Evolutionary conservation across 53 echinoderm and acorn worm species (phyloP).

Genomic region (Mesocentrotus franciscanus): DNA sequence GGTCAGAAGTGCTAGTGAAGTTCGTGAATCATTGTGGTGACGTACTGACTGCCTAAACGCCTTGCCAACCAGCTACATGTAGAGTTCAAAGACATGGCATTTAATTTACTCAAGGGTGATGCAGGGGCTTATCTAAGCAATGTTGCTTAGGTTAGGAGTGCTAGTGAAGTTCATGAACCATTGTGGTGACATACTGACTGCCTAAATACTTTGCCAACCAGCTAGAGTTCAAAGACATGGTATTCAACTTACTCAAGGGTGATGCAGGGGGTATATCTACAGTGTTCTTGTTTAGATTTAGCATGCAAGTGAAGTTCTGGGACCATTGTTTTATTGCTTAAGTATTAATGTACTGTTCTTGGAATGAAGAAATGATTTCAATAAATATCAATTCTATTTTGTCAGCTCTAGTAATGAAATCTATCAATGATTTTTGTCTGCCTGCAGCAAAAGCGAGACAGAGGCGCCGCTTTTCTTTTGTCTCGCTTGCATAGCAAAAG

Average conservation of each 20-base stretch:
- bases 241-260: conserved; percentile 80
- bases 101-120: conserved; percentile 83
- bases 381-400: too few relatives aligned
- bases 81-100: conserved; percentile 83
- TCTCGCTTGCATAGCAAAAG: too few relatives aligned
- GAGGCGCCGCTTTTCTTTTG: too few relatives aligned
- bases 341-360: too few relatives aligned
- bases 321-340: too few relatives aligned
- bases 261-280: conserved; percentile 87
- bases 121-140: conserved; percentile 90
- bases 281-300: background rate
- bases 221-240: conserved; percentile 86
- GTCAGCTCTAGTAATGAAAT: too few relatives aligned
- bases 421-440: too few relatives aligned
- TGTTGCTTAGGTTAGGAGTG: conserved; percentile 72
- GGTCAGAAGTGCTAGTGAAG: background rate
- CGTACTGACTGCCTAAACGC: conserved; percentile 80
- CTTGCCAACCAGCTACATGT: conserved; percentile 92
- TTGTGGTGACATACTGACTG: conserved; percentile 83
- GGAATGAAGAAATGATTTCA: too few relatives aligned
- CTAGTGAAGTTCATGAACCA: conserved; percentile 67
- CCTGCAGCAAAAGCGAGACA: too few relatives aligned
- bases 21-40: conserved; percentile 80
- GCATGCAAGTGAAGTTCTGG: background rate
- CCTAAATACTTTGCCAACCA: conserved; percentile 87